Percentiles rank a stretch among this genome's conserved stretches.
phyloP scores from a whole-genome alignment of 1,140 invertebrate genomes.

The Riptortus pedestris region DNA sequence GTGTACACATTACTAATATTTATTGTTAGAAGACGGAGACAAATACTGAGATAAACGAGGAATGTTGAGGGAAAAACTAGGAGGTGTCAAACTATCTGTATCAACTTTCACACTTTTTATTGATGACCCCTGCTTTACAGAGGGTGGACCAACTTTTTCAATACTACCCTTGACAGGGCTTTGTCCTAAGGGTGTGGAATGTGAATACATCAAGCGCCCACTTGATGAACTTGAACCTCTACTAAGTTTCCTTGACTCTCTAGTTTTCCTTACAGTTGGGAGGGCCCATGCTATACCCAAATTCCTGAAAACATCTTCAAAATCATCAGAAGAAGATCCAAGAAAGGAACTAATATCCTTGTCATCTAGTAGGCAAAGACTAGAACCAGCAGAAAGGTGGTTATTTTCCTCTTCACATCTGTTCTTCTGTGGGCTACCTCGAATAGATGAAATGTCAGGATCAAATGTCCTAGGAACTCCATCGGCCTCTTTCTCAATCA shows the following conservation, averaged over 20 bases:
- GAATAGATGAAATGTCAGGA: background rate
- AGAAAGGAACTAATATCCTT: background rate
- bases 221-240: background rate
- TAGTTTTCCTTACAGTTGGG: constrained; percentile 11
- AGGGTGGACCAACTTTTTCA: background rate
- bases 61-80: background rate
- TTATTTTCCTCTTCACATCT: background rate
- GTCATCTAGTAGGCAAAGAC: background rate
- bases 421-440: background rate
- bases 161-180: background rate
- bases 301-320: constrained; percentile 25
- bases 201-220: background rate
- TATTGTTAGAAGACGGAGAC: too few species aligned
- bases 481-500: too few species aligned
- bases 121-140: background rate
- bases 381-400: background rate
- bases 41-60: background rate
- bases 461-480: background rate
- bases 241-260: too few species aligned
- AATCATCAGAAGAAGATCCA: constrained; percentile 2
- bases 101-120: background rate
- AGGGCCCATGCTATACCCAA: constrained; percentile 25
- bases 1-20: background rate
- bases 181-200: background rate
- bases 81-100: background rate